A percentile compares a stretch with the other conserved stretches of the same genome.
Evolutionary conservation across 1,140 invertebrate genomes (phyloP).

Genomic region (Choristoneura fumiferana): DNA sequence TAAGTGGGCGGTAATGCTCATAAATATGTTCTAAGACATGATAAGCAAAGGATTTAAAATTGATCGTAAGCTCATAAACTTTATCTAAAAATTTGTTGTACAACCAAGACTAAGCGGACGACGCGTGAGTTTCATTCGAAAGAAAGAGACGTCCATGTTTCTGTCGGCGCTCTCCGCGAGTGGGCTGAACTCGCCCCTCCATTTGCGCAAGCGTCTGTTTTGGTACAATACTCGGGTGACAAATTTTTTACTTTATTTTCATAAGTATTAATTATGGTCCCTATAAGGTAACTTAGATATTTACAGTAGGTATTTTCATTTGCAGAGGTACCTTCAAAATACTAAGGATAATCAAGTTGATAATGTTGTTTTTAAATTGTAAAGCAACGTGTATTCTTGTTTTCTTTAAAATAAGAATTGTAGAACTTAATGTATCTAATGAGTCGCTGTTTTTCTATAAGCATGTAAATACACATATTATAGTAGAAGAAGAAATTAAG

Average conservation of each 20-base stretch:
- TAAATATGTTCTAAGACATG: too few relatives aligned
- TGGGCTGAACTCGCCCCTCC: constrained; percentile 68
- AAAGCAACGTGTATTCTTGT: too few relatives aligned
- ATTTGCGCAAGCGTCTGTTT: constrained; percentile 64
- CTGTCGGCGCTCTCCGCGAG: constrained; percentile 37
- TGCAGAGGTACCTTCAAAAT: too few relatives aligned
- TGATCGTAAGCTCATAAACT: constrained; percentile 3
- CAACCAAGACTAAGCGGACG: constrained; percentile 24
- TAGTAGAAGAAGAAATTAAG: too few relatives aligned
- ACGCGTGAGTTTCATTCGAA: constrained; percentile 22
- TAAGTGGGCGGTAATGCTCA: too few relatives aligned
- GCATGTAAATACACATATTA: too few relatives aligned
- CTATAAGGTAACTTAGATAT: constrained; percentile 18
- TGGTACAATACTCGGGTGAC: constrained; percentile 61
- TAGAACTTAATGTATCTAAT: too few relatives aligned
- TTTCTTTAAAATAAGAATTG: too few relatives aligned
- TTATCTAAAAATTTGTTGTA: constrained; percentile 15
- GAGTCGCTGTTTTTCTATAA: too few relatives aligned
- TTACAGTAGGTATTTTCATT: too few relatives aligned
- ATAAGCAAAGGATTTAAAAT: constrained; percentile 1
- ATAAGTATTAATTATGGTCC: constrained; percentile 19
- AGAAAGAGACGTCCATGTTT: constrained; percentile 56
- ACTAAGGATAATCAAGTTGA: too few relatives aligned
- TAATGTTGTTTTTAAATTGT: too few relatives aligned
- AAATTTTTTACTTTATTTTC: constrained; percentile 38